Evolutionary conservation across 2,888 invertebrate genomes (phyloP), one percentile per base, ranked within the genome.

Genomic region (Papilio protenor): DNA sequence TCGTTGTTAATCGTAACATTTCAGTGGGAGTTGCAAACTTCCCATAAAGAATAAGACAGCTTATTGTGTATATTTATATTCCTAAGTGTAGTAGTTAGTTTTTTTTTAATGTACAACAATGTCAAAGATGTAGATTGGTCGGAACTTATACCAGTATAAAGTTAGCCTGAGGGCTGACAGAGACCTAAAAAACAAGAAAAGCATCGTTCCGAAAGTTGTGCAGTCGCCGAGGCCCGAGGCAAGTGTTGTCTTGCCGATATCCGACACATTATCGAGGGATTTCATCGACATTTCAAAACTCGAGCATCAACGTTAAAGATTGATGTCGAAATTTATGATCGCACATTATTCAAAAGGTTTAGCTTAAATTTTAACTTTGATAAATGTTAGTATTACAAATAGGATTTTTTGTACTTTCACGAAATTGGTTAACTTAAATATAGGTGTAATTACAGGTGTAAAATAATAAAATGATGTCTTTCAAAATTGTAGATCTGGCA

Each of bases 201-300:
- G 52, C 18, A 59, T 57, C 47, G n/a, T 57, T 18, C 40, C n/a
- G 23, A 57, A 57, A 49, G 49, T 40, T 40, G 49, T 73, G 70
- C 47, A 70, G 49, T 66, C 57, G 61, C 14, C 47, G 64, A 70
- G 64, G 76, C 82, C 77, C 27, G 75, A 61, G 79, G 81, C 79
- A 18, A 78, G 45, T 73, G 76, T 52, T 55, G 72, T 27, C 70
- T 71, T 77, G 85, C 82, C 84, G 87, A 83, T 89, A 90, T 89
- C 89, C 85, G 85, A 89, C 91, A 90, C 90, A 92, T 92, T 92
- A 92, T 91, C 91, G 90, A 89, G 89, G 90, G 87, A 91, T 91
- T 91, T 91, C 88, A 87, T 86, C 88, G 89, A 88, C 89, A 88
- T 91, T 90, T 90, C 88, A 87, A 89, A 89, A 86, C 85, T 66